These are phyloP conservation scores for Psilopogon haemacephalus DNA, from an alignment of 2,113 vertebrate species.

Conservation along the genomic window DNA sequence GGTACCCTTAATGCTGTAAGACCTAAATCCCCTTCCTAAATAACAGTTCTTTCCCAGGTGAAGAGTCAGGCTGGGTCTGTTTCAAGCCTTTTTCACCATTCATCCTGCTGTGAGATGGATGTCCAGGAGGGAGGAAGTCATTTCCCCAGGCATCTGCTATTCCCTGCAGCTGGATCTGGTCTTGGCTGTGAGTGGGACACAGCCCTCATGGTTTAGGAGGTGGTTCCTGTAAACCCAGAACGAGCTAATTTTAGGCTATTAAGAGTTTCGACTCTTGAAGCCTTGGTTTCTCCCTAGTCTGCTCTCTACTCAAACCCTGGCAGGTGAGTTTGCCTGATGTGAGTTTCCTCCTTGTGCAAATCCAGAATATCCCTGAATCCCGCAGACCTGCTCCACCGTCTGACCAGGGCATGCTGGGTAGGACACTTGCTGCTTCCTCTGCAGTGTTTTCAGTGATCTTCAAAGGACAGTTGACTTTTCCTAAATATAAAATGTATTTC, in stretches of 20 bases:
- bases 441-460: background rate
- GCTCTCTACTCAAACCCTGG: background rate
- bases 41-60: background rate
- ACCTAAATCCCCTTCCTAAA: background rate
- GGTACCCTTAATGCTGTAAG: background rate
- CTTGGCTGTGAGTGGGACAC: background rate
- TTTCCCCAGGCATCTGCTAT: background rate
- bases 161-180: background rate
- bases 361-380: background rate
- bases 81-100: background rate
- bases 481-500: slow-evolving; percentile 41
- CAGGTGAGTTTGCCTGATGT: background rate
- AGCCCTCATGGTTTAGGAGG: background rate
- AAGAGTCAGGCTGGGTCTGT: background rate
- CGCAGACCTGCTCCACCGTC: background rate
- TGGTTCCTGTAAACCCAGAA: background rate
- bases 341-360: background rate
- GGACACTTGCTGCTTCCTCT: background rate
- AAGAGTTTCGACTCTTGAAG: background rate
- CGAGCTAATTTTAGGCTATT: background rate
- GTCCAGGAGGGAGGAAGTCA: background rate
- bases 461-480: slow-evolving; percentile 9
- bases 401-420: background rate
- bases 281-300: background rate
- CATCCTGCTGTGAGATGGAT: background rate